Evolutionary conservation across 2,888 invertebrate genomes (phyloP).

Genomic region (Netelia fuscicornis): DNA sequence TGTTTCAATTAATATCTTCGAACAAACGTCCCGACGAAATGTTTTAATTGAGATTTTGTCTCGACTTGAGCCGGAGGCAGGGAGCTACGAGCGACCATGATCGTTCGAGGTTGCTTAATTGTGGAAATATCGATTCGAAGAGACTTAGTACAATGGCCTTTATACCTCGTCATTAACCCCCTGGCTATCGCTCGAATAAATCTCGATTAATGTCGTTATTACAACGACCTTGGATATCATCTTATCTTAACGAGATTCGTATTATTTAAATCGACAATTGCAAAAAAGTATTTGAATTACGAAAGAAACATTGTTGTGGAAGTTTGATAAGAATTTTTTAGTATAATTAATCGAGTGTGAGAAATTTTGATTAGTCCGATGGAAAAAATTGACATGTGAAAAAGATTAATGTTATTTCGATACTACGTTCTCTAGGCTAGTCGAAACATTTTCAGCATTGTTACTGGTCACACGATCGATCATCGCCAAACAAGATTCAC

Average conservation of each 20-base stretch:
- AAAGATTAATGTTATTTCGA: neutral
- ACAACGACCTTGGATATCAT: too few species aligned
- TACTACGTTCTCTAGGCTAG: neutral
- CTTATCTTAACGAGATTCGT: too few species aligned
- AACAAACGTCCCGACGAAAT: conserved; percentile 40
- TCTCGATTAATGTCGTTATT: neutral
- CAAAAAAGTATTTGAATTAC: too few species aligned
- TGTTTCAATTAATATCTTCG: conserved; percentile 24
- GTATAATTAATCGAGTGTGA: too few species aligned
- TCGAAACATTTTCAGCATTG: neutral
- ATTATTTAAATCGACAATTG: too few species aligned
- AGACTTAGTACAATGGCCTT: neutral
- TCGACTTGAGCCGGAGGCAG: conserved; percentile 4
- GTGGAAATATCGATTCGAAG: conserved; percentile 28
- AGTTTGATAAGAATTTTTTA: too few species aligned
- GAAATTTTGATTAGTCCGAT: too few species aligned
- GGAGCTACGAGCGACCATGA: conserved; percentile 1
- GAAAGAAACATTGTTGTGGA: too few species aligned
- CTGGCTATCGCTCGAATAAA: neutral
- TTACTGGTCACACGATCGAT: conserved; percentile 7
- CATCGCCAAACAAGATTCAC: conserved; percentile 25
- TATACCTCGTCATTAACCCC: conserved; percentile 12
- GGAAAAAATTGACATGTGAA: too few species aligned
- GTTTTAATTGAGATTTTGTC: conserved; percentile 46
- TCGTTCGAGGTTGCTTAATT: conserved; percentile 37